A percentile compares a stretch with the other conserved stretches of the same genome.
These are phyloP conservation scores for Hirtodrosophila cameraria DNA, from an alignment of 2,888 invertebrate genomes.

Conservation along the genomic window DNA sequence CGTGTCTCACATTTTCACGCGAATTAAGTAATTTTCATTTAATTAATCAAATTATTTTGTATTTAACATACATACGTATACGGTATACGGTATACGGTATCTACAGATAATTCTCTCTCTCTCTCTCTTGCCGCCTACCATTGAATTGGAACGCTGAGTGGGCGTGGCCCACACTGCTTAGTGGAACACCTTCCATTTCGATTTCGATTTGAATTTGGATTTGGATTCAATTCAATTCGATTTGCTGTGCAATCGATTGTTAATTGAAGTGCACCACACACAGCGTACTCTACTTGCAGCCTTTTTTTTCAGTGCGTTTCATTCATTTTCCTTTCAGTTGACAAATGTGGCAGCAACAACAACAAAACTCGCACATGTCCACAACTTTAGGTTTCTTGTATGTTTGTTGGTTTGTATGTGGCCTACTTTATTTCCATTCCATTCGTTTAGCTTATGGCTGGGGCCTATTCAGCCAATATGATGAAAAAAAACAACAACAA, in stretches of 20 bases:
- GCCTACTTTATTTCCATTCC: conserved; percentile 73
- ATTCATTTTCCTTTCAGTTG: conserved; percentile 76
- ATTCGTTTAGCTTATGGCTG: conserved; percentile 59
- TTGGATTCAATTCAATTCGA: conserved; percentile 12
- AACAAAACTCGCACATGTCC: conserved; percentile 38
- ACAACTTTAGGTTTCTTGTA: conserved; percentile 30
- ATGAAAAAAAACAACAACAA: conserved; percentile 45
- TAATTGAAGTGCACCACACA: conserved; percentile 42
- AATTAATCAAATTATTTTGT: conserved; percentile 68
- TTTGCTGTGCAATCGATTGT: conserved; percentile 32
- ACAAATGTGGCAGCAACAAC: conserved; percentile 71
- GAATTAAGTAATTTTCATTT: conserved; percentile 69
- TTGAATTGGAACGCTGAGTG: not conserved
- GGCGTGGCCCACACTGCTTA: conserved; percentile 19
- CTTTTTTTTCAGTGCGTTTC: conserved; percentile 67
- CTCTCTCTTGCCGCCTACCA: conserved; percentile 11
- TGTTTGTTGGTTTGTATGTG: conserved; percentile 46
- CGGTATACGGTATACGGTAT: no score
- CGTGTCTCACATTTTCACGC: conserved; percentile 32
- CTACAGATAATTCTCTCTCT: no score
- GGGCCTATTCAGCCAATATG: conserved; percentile 30
- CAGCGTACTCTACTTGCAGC: no score
- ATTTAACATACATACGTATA: conserved; percentile 58
- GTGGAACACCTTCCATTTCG: conserved; percentile 15
- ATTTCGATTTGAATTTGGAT: no score